phyloP scores from a whole-genome alignment of 2,888 invertebrate species.

The Eulithis testata region DNA sequence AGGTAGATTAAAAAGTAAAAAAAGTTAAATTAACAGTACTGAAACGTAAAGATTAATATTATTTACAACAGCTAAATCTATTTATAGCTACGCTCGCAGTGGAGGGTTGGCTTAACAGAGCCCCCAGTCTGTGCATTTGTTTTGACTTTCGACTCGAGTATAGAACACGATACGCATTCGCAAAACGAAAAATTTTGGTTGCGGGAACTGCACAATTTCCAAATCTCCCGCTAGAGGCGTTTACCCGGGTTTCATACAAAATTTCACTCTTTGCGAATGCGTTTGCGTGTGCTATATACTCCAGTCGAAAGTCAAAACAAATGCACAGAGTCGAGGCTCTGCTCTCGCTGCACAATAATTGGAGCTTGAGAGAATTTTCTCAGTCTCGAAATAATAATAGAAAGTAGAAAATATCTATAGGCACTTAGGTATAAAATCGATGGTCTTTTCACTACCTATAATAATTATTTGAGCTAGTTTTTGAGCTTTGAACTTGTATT shows the following conservation, averaged over 20 bases:
- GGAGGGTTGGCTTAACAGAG: slow-evolving; percentile 38
- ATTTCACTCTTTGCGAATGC: no score
- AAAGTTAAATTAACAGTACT: slow-evolving; percentile 38
- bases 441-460: slow-evolving; percentile 21
- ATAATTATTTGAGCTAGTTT: slow-evolving; percentile 8
- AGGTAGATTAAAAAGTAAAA: slow-evolving; percentile 63
- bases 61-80: slow-evolving; percentile 29
- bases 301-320: no score
- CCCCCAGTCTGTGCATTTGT: no score
- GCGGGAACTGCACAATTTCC: no score
- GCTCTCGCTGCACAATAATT: not conserved
- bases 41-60: slow-evolving; percentile 27
- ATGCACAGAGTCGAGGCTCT: no score
- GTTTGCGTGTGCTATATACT: no score
- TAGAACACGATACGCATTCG: no score
- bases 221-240: no score
- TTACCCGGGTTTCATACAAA: no score
- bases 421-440: slow-evolving; percentile 14
- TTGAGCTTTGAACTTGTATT: slow-evolving; percentile 25
- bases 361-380: slow-evolving; percentile 9
- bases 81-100: slow-evolving; percentile 48
- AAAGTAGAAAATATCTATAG: slow-evolving; percentile 14
- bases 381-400: slow-evolving; percentile 12
- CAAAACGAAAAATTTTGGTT: no score
- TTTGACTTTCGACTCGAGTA: no score